Percentiles rank a stretch among this genome's conserved stretches.
phyloP scores from a whole-genome alignment of 2,113 vertebrate species.

The Salvelinus alpinus region DNA sequence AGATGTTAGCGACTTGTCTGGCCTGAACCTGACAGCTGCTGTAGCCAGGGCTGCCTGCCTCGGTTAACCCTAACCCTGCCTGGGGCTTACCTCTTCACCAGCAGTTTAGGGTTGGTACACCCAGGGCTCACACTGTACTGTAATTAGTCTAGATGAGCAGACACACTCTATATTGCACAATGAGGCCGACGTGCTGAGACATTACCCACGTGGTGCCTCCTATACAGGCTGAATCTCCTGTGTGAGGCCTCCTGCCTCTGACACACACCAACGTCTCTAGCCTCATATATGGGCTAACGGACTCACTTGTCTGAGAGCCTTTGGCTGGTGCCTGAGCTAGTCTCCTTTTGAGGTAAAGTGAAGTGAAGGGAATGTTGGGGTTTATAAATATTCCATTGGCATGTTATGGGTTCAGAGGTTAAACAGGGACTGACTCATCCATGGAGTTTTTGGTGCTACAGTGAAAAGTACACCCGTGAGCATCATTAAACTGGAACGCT shows the following conservation, averaged over 20 bases:
- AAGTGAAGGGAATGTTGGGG: too few species aligned
- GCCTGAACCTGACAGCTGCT: conserved; percentile 43
- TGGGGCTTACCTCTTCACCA: conserved; percentile 42
- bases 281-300: too few species aligned
- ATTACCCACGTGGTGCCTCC: not conserved
- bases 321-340: not conserved
- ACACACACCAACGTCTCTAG: too few species aligned
- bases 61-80: conserved; percentile 15
- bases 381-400: too few species aligned
- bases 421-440: too few species aligned
- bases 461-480: conserved; percentile 11
- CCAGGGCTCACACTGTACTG: conserved; percentile 8
- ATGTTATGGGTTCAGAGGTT: too few species aligned
- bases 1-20: conserved; percentile 12
- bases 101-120: conserved; percentile 32
- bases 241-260: conserved; percentile 14
- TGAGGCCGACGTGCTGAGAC: conserved; percentile 26
- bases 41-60: conserved; percentile 1
- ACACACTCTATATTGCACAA: conserved; percentile 51
- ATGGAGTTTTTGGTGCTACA: too few species aligned
- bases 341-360: too few species aligned
- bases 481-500: conserved; percentile 45
- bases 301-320: too few species aligned
- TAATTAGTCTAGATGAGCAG: conserved; percentile 37
- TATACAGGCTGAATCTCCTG: conserved; percentile 35